A percentile compares a stretch with the other conserved stretches of the same genome.
Conservation (phyloP, 1,140 invertebrate genomes). For the Heliconius nattereri region DNA sequence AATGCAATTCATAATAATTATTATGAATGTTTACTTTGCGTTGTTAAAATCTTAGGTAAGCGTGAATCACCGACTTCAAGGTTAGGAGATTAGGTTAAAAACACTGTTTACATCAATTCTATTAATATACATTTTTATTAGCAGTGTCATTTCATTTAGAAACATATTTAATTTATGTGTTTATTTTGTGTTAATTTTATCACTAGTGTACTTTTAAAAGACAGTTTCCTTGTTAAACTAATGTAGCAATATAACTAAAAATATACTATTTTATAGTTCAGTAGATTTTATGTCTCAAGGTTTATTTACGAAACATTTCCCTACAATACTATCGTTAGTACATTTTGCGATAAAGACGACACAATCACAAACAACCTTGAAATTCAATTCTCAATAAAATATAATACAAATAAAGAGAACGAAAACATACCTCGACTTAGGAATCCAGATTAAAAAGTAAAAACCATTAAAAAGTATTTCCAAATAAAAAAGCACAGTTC, state of each 20-base stretch:
- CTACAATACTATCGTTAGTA: neutral
- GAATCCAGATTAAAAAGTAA: slow-evolving; percentile 41
- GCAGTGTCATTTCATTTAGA: neutral
- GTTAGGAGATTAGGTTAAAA: slow-evolving; percentile 7
- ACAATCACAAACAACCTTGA: slow-evolving; percentile 11
- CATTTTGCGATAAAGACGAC: neutral
- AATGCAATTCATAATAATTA: slow-evolving; percentile 3
- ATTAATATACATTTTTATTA: neutral
- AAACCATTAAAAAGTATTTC: slow-evolving; percentile 59
- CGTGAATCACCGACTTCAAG: slow-evolving; percentile 21
- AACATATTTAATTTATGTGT: neutral
- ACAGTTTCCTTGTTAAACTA: neutral
- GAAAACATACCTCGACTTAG: slow-evolving; percentile 33
- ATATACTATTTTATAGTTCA: neutral
- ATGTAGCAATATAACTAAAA: neutral
- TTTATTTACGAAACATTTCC: neutral
- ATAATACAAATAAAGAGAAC: slow-evolving; percentile 2
- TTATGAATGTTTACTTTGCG: slow-evolving; percentile 4
- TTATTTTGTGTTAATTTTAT: neutral
- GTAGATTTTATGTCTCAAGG: neutral
- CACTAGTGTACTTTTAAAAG: too few relatives aligned
- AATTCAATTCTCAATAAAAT: slow-evolving; percentile 15
- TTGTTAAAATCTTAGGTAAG: slow-evolving; percentile 18
- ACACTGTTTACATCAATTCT: neutral
- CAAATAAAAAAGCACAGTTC: slow-evolving; percentile 73